Base-by-base conservation (phyloP, 2,113 vertebrate genomes). In the Trogon melanurus region DNA sequence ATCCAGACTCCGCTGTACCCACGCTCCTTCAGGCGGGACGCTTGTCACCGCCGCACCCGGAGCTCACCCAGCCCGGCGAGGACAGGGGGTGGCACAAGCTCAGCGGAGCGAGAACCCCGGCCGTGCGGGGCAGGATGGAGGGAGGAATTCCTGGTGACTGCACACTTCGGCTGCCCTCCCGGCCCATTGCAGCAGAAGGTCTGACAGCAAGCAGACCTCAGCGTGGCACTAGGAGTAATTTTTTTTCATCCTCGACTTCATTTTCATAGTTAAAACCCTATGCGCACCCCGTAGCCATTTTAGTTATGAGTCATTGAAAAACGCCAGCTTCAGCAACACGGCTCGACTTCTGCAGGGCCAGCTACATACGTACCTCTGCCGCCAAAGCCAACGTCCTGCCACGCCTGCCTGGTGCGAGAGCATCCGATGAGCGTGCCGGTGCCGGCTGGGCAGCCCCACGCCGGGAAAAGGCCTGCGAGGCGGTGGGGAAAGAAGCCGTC, bases 281-380 rank as follows among this genome's bases (percentile, higher is more conserved):
- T 0, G 0, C 1, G 6, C 3, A 0, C 71, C 79, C 70, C 79
- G 72, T 21, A 80, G 64, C 79, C 56, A 70, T 83, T 92, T 94
- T 6, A 70, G 88, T 64, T 93, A 85, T 70, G 91, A 95, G 64
- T 94, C 94, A 94, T 5, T 0, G 1, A 83, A 73, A 89, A 79
- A 79, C 13, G 71, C 30, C 80, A 58, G 74, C 58, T 88, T 81
- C 20, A 83, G 90, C 58, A 60, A 17, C 1, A 1, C 16, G 5
- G 74, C 71, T 76, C 6, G 0, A 8, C 79, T 79, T 53, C 58
- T 86, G 82, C 82, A 80, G 72, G 71, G 85, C 66, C 72, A 62
- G 65, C 66, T 85, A 96, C 90, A 1, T 82, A 96, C 90, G 1
- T 82, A 94, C 85, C 85, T 93, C 45, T 4, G 9, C 71, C 5